phyloP scores from a whole-genome alignment of 2,113 vertebrate species.

The Gymnocephalus cernua region DNA sequence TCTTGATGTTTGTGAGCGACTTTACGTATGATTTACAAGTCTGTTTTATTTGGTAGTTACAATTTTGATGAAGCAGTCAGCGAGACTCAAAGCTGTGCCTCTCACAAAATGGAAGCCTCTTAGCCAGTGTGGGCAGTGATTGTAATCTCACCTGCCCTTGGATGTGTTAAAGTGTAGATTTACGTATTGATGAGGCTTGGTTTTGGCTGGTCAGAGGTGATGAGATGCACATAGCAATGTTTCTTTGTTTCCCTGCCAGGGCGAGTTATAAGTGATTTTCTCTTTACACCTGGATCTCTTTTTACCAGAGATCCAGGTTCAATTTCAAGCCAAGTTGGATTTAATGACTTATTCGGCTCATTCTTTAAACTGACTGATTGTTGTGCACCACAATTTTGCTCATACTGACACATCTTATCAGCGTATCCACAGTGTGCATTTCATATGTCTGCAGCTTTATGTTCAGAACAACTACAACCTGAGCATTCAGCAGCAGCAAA shows the following conservation, averaged over 20 bases:
- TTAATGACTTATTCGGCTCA: slow-evolving; percentile 37
- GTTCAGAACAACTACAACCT: slow-evolving; percentile 9
- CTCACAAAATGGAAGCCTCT: slow-evolving; percentile 51
- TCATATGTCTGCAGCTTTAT: slow-evolving; percentile 29
- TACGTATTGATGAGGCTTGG: slow-evolving; percentile 27
- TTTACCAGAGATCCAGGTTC: too few species aligned
- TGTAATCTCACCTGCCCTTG: slow-evolving; percentile 19
- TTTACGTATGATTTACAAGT: slow-evolving; percentile 64
- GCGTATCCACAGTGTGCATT: slow-evolving; percentile 11
- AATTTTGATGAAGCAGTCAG: slow-evolving; percentile 59
- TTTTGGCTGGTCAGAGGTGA: slow-evolving; percentile 34
- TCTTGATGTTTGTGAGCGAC: slow-evolving; percentile 67
- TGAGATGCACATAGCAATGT: slow-evolving; percentile 28
- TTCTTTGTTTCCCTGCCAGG: slow-evolving; percentile 33
- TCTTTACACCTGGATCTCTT: slow-evolving; percentile 26
- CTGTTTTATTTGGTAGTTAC: slow-evolving; percentile 65
- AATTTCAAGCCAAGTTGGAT: slow-evolving; percentile 17
- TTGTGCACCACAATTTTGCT: slow-evolving; percentile 25
- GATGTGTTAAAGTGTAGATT: slow-evolving; percentile 35
- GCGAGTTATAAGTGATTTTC: slow-evolving; percentile 42
- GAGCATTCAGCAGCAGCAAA: neutral
- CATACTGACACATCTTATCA: slow-evolving; percentile 21
- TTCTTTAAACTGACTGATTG: slow-evolving; percentile 27
- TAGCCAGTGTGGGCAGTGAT: neutral
- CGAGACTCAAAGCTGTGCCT: slow-evolving; percentile 9